A percentile compares a stretch with the other conserved stretches of the same genome.
Evolutionary conservation across 2,113 vertebrate genomes (phyloP).

Genomic region (Apus apus): DNA sequence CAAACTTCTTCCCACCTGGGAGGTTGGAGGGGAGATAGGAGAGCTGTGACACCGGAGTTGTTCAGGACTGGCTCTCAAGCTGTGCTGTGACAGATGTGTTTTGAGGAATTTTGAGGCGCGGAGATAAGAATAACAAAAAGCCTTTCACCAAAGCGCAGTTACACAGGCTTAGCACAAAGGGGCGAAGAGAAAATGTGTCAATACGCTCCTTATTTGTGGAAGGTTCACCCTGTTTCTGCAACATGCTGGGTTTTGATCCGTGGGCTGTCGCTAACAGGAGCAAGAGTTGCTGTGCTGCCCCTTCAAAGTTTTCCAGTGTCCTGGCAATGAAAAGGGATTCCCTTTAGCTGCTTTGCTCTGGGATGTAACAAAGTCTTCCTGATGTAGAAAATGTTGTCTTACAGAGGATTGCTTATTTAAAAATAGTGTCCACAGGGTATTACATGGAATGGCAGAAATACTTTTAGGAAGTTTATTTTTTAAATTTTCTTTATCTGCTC

Average conservation of each 20-base stretch:
- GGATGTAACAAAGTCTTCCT: neutral
- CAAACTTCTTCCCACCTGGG: slow-evolving; percentile 59
- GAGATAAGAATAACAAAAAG: slow-evolving; percentile 71
- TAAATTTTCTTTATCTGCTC: neutral
- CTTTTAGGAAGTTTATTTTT: neutral
- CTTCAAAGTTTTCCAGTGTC: neutral
- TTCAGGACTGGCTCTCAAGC: slow-evolving; percentile 41
- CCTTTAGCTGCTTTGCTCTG: neutral
- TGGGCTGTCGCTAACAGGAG: slow-evolving; percentile 35
- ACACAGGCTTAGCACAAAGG: slow-evolving; percentile 19
- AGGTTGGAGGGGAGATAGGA: slow-evolving; percentile 57
- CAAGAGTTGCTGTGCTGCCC: neutral
- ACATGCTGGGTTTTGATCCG: neutral
- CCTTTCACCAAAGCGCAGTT: slow-evolving; percentile 34
- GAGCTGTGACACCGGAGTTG: slow-evolving; percentile 61
- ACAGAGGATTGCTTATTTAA: slow-evolving; percentile 3
- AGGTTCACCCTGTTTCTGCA: slow-evolving; percentile 10
- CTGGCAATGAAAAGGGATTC: neutral
- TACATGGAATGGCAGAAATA: neutral
- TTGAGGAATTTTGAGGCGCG: slow-evolving; percentile 58
- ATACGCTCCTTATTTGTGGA: slow-evolving; percentile 4
- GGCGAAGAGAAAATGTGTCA: slow-evolving; percentile 49
- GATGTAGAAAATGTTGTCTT: neutral
- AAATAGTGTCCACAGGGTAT: neutral
- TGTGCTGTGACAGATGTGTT: slow-evolving; percentile 68